Evolutionary conservation across 2,888 invertebrate genomes (phyloP), one percentile per base, ranked within the genome.

Genomic region (Pristionchus arcanus): DNA sequence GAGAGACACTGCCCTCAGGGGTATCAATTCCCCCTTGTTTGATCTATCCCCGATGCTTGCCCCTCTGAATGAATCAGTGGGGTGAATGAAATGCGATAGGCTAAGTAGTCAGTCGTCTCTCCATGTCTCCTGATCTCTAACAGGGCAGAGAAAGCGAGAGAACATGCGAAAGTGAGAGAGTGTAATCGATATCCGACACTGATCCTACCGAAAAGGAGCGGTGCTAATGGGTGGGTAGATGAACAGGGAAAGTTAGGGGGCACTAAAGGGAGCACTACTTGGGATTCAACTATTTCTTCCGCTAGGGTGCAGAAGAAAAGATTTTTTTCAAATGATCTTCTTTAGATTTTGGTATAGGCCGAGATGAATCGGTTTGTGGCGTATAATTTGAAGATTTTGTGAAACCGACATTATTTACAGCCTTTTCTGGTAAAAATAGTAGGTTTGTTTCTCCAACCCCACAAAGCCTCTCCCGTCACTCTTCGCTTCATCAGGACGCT

Each of bases 11-110:
- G 42, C 42, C 42, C 42, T 9, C 11, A 49, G 21, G 74, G 49
- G 81, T 81, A 81, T 81, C 81, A 81, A 81, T 81, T 81, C 49
- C 81, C 28, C 19, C 63, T 37, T n/a, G 81, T 28, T 81, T 53
- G 81, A n/a, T n/a, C n/a, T n/a, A n/a, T n/a, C n/a, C n/a, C n/a
- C n/a, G n/a, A n/a, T n/a, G n/a, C n/a, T n/a, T n/a, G n/a, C n/a
- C n/a, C 81, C 19, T 16, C 81, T 81, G 81, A 81, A 81, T 81
- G 81, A 81, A 81, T 81, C 81, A 81, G 81, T 28, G n/a, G 49
- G 49, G 28, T 28, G 68, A 71, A 25, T 53, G 81, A 81, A 81
- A 81, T 81, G 81, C 16, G 81, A 81, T 81, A 42, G 42, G 31
- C 31, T 2, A 31, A 68, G 68, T 68, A 34, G 37, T 37, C 28